Percentiles rank a stretch among this genome's conserved stretches.
Evolutionary conservation across 2,888 invertebrate genomes (phyloP).

Genomic region (Steinernema hermaphroditum): DNA sequence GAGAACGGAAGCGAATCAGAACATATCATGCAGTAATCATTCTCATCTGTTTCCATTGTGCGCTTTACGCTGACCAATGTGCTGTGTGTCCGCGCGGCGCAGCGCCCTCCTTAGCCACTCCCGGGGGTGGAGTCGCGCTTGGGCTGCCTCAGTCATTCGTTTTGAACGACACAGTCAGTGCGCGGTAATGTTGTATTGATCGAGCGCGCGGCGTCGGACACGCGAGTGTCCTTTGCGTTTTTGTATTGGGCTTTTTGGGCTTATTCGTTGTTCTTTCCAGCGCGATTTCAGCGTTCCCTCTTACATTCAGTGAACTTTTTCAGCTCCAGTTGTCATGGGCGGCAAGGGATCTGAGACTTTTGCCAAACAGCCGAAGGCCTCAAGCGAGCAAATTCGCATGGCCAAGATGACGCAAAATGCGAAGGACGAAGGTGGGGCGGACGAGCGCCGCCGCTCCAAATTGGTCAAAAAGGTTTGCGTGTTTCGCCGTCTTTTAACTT

Average conservation of each 20-base stretch:
- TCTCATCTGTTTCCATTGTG: too few species aligned
- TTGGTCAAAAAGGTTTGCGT: constrained; percentile 35
- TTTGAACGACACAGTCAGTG: neutral
- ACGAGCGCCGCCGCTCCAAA: constrained; percentile 3
- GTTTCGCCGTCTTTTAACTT: neutral
- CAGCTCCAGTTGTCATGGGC: constrained; percentile 11
- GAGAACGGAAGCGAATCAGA: too few species aligned
- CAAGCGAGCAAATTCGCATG: neutral
- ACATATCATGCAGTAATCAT: too few species aligned
- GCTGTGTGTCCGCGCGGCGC: too few species aligned
- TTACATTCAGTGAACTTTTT: too few species aligned
- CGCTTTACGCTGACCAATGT: too few species aligned
- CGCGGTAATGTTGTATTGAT: constrained; percentile 14
- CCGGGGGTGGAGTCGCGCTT: too few species aligned
- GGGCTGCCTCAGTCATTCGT: too few species aligned
- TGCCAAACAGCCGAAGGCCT: neutral
- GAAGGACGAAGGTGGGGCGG: neutral
- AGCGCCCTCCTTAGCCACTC: too few species aligned
- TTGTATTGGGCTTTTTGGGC: neutral
- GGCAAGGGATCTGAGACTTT: constrained; percentile 6
- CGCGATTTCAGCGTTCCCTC: too few species aligned
- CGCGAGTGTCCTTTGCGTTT: neutral
- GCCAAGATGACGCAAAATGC: neutral
- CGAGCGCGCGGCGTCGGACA: neutral
- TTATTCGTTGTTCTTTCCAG: neutral